Evolutionary conservation across 2,113 vertebrate genomes (phyloP).

Genomic region (Xenotilapia caudafasciata): DNA sequence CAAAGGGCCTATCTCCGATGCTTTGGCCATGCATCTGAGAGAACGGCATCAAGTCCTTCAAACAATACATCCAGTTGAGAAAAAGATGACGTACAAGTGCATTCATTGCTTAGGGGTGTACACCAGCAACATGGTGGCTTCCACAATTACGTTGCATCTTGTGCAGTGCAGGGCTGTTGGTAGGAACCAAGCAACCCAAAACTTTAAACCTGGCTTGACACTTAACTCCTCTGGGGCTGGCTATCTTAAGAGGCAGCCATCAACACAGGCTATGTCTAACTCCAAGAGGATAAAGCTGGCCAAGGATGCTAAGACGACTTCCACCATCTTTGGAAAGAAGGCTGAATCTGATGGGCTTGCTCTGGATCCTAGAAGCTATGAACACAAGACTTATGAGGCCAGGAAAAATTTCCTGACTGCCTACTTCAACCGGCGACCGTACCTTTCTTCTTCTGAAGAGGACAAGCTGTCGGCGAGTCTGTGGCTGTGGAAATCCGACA

Average conservation of each 20-base stretch:
- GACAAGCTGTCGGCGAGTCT: conserved; percentile 89
- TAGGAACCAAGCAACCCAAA: conserved; percentile 77
- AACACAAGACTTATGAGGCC: conserved; percentile 89
- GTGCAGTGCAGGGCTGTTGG: conserved; percentile 95
- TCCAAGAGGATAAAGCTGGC: conserved; percentile 81
- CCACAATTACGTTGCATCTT: conserved; percentile 93
- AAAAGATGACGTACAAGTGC: conserved; percentile 96
- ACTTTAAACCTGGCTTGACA: conserved; percentile 69
- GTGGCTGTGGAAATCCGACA: conserved; percentile 96
- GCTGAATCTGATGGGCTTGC: conserved; percentile 79
- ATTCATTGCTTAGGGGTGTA: conserved; percentile 97
- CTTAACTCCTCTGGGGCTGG: conserved; percentile 73
- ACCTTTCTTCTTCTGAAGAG: conserved; percentile 83
- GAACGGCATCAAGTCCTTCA: conserved; percentile 95
- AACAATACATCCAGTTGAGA: conserved; percentile 95
- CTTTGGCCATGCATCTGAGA: conserved; percentile 87
- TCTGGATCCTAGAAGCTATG: conserved; percentile 87
- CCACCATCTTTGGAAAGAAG: conserved; percentile 73
- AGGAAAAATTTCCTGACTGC: conserved; percentile 92
- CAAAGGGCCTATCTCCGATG: conserved; percentile 90
- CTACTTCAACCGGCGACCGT: conserved; percentile 91
- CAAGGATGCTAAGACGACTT: conserved; percentile 67
- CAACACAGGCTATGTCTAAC: conserved; percentile 69
- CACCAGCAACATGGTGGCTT: conserved; percentile 97
- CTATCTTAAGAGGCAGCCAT: conserved; percentile 82